Evolutionary conservation across 2,888 invertebrate genomes (phyloP).

Genomic region (Chrysodeixis includens): DNA sequence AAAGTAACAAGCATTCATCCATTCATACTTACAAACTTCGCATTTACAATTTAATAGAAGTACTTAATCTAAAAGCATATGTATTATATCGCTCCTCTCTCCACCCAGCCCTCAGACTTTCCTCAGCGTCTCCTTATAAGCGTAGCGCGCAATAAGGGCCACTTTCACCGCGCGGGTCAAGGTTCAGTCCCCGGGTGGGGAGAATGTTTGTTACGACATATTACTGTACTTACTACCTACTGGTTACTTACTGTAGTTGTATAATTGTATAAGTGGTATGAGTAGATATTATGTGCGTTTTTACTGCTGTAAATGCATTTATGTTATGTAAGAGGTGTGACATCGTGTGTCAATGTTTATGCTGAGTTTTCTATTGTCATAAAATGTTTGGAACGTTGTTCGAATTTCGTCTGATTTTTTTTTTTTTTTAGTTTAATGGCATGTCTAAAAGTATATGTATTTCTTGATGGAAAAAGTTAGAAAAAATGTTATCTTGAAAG

Average conservation of each 20-base stretch:
- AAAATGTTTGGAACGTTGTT: too few species aligned
- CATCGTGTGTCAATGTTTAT: background rate
- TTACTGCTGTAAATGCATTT: background rate
- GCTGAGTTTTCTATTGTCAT: too few species aligned
- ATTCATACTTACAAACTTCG: too few species aligned
- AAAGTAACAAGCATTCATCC: too few species aligned
- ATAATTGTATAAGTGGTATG: constrained; percentile 9
- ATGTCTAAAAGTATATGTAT: too few species aligned
- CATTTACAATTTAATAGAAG: too few species aligned
- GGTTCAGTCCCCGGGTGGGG: constrained; percentile 45
- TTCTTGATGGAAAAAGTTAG: too few species aligned
- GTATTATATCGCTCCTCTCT: constrained; percentile 25
- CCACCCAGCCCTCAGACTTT: constrained; percentile 41
- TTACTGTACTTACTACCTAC: background rate
- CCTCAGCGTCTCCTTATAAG: constrained; percentile 43
- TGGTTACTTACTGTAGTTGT: constrained; percentile 16
- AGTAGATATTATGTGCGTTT: background rate
- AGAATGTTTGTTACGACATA: constrained; percentile 38
- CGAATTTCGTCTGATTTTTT: too few species aligned
- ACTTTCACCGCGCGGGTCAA: constrained; percentile 59
- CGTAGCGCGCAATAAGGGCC: constrained; percentile 53
- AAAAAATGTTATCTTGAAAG: too few species aligned
- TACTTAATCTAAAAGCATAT: too few species aligned
- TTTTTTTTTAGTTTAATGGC: too few species aligned
- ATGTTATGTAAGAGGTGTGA: background rate